Base-by-base conservation (phyloP, 2,113 vertebrate species). In the Perca fluviatilis region DNA sequence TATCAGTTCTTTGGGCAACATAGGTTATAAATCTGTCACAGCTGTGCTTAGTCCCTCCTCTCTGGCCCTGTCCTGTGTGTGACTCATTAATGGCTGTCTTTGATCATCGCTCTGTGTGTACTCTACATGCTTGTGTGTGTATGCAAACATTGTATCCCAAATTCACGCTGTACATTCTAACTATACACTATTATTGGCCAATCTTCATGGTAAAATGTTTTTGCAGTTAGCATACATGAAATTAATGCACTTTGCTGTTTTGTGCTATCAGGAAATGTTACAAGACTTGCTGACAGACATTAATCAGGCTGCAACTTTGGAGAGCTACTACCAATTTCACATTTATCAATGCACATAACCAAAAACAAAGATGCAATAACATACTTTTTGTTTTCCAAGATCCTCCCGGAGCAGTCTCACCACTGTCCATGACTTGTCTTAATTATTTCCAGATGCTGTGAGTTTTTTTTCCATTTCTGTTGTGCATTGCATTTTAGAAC, bases 81-180 rank as follows among this genome's bases (percentile, higher is more conserved):
- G 80, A 84, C 69, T 78, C 83, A 89, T 91, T 86, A 88, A 71
- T 74, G 85, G 7, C 9, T n/a, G 16, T 51, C 81, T 90, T 89
- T 89, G 83, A 90, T 65, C 43, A 40, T 40, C 9, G 40, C 40
- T 40, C 40, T 40, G 62, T 46, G 54, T 67, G 62, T 40, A 16
- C 15, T 23, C 30, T 73, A 49, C 6, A 15, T 65, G 16, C 36
- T 36, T 0, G 0, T 30, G 18, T 65, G 19, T 50, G n/a, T 51
- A 43, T 43, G 72, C 50, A 77, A 54, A 27, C 13, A 0, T 15
- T 49, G 25, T 36, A 9, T 23, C 58, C 18, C 21, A 54, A 27
- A 67, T 47, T 30, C 27, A 60, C 1, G 6, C 12, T 4, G 1
- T 50, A 14, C 23, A 30, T 50, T n/a, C 23, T 50, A 56, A 50